Evolutionary conservation across 2,888 invertebrate genomes (phyloP).

Genomic region (Acrobasis consociella): DNA sequence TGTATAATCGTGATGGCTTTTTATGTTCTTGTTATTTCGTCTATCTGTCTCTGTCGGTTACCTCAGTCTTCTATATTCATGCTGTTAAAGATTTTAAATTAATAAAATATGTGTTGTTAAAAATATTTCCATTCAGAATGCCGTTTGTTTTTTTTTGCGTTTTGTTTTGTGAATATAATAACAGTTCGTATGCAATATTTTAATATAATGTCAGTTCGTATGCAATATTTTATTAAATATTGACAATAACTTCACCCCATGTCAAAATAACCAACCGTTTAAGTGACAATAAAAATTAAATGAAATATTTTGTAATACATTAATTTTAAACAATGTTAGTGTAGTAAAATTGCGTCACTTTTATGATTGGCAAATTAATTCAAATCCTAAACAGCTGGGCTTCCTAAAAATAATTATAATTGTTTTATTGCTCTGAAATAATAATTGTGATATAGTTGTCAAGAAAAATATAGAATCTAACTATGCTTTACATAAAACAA

Average conservation of each 20-base stretch:
- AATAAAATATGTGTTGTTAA: not conserved
- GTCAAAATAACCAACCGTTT: not conserved
- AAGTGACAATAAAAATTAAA: conserved; percentile 5
- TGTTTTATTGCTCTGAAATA: conserved; percentile 49
- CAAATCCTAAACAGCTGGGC: conserved; percentile 39
- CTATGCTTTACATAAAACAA: conserved; percentile 34
- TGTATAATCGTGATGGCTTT: conserved; percentile 73
- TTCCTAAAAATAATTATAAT: conserved; percentile 61
- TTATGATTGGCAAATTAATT: conserved; percentile 38
- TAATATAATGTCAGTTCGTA: not conserved
- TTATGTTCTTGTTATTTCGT: conserved; percentile 66
- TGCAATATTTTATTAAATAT: not conserved
- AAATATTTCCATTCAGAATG: not conserved
- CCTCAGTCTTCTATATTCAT: conserved; percentile 13
- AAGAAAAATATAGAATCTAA: conserved; percentile 42
- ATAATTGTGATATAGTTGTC: conserved; percentile 31
- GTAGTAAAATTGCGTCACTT: conserved; percentile 26
- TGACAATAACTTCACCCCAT: not conserved
- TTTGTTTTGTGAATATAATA: not conserved
- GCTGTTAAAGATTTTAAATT: conserved; percentile 31
- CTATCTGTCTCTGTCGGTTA: conserved; percentile 49
- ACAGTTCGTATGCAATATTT: not conserved
- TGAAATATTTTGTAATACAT: not conserved
- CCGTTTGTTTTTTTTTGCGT: not conserved
- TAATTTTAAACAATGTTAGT: not conserved